These are phyloP conservation scores for Epistrophe eligans DNA, from an alignment of 2,888 invertebrate genomes.

Conservation along the genomic window DNA sequence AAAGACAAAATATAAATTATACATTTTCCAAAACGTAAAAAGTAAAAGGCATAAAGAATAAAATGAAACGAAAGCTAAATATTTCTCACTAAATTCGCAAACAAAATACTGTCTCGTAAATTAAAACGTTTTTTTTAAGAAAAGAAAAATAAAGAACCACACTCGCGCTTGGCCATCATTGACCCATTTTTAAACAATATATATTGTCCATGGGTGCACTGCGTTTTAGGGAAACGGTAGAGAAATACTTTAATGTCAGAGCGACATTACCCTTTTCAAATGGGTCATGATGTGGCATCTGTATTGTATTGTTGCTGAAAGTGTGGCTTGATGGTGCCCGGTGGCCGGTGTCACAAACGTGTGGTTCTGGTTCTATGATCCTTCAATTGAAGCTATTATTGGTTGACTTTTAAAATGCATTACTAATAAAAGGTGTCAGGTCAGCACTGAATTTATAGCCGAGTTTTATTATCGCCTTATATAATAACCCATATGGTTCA, in stretches of 20 bases:
- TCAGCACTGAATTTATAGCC: too few relatives aligned
- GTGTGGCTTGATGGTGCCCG: not conserved
- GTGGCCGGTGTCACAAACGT: not conserved
- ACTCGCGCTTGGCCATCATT: slow-evolving; percentile 34
- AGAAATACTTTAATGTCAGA: slow-evolving; percentile 11
- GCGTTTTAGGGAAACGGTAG: slow-evolving; percentile 50
- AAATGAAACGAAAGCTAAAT: not conserved
- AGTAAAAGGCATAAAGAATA: too few relatives aligned
- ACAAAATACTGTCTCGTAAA: too few relatives aligned
- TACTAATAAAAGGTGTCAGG: slow-evolving; percentile 9
- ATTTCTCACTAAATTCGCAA: not conserved
- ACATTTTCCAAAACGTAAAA: too few relatives aligned
- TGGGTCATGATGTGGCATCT: slow-evolving; percentile 16
- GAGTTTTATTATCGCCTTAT: too few relatives aligned
- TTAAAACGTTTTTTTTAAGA: not conserved
- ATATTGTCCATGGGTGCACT: slow-evolving; percentile 39
- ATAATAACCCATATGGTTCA: too few relatives aligned
- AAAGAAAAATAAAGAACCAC: slow-evolving; percentile 6
- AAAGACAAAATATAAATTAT: too few relatives aligned
- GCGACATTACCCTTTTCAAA: not conserved
- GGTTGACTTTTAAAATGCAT: not conserved
- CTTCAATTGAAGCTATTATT: slow-evolving; percentile 3
- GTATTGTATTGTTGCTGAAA: not conserved
- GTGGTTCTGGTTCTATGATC: slow-evolving; percentile 11
- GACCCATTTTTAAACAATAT: slow-evolving; percentile 40